phyloP scores from a whole-genome alignment of 2,888 invertebrate genomes.

The Phyllotreta cruciferae region DNA sequence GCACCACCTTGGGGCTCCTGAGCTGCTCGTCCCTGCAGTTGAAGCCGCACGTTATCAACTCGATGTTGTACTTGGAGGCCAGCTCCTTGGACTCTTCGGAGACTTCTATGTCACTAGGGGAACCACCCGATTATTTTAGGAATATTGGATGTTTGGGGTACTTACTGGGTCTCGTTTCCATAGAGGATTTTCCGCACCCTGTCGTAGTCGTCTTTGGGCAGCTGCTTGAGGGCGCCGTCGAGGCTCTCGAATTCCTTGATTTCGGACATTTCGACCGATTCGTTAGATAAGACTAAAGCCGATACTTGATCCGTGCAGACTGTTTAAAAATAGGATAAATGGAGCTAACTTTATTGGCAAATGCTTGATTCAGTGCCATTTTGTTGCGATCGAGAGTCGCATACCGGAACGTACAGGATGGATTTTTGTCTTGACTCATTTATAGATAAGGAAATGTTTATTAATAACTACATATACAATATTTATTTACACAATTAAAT shows the following conservation, averaged over 20 bases:
- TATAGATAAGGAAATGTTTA: too few relatives aligned
- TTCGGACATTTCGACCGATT: conserved; percentile 34
- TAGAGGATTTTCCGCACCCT: conserved; percentile 36
- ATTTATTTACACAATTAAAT: too few relatives aligned
- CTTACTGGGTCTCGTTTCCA: conserved; percentile 40
- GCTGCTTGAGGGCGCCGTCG: conserved; percentile 33
- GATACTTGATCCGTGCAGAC: conserved; percentile 32
- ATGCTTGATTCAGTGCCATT: conserved; percentile 5
- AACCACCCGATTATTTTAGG: not conserved
- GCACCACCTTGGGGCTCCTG: conserved; percentile 69
- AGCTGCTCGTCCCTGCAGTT: conserved; percentile 68
- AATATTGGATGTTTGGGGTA: not conserved
- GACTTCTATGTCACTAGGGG: conserved; percentile 33
- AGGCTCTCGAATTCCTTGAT: conserved; percentile 40
- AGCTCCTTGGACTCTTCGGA: conserved; percentile 35
- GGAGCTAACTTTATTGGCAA: conserved; percentile 16
- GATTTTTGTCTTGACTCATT: too few relatives aligned
- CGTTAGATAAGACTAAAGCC: conserved; percentile 29
- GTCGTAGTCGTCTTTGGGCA: conserved; percentile 38
- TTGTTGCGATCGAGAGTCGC: not conserved
- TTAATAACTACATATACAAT: too few relatives aligned
- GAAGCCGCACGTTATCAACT: conserved; percentile 34
- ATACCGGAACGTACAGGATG: too few relatives aligned
- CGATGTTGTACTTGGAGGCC: conserved; percentile 33
- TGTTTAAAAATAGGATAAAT: conserved; percentile 36